Evolutionary conservation across 2,797 vertebrate genomes (phyloP), one percentile per base, ranked within the genome.

Genomic region (Poecilia velifera): DNA sequence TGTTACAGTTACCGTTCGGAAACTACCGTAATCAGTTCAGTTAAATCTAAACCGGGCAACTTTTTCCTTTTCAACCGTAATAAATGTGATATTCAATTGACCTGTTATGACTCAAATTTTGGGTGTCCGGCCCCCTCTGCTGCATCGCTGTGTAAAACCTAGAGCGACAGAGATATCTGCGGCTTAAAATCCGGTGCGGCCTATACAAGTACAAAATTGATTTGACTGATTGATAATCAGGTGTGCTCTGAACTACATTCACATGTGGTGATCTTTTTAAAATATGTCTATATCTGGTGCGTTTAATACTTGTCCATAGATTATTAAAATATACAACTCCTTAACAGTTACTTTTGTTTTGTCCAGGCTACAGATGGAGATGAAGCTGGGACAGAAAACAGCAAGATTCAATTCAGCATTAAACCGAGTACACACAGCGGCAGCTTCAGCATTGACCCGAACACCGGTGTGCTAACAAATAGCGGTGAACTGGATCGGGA

Each of bases 341-440:
- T 34, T 59, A 7, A 66, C 14, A 12, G 6, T 78, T 88, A 72
- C 49, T 16, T 59, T 4, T 79, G 10, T 82, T 68, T 85, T 22
- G 2, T 18, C 79, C 86, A 99, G 98, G 98, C 98, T 68, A 92
- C 91, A 0, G 98, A 99, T 84, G 89, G 89, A 0, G 98, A 99
- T 0, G 92, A 98, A 7, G 88, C 94, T 1, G 49, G 1, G 1
- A 96, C 89, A 20, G 13, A 0, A 64, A 99, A 99, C 92, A 98
- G 97, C n/a, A 0, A 82, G 49, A 71, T 99, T 70, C 51, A 90
- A 51, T 99, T 89, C 84, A 79, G 0, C 59, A 96, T 99, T 16
- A 10, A 90, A n/a, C 87, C 90, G 0, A 92, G 95, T 55, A 5
- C 0, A 0, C 97, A 95, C 89, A 98, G 96, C 20, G 2, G 34